A percentile compares a stretch with the other conserved stretches of the same genome.
phyloP scores from a whole-genome alignment of 2,113 vertebrate species.

The Plotosus lineatus region DNA sequence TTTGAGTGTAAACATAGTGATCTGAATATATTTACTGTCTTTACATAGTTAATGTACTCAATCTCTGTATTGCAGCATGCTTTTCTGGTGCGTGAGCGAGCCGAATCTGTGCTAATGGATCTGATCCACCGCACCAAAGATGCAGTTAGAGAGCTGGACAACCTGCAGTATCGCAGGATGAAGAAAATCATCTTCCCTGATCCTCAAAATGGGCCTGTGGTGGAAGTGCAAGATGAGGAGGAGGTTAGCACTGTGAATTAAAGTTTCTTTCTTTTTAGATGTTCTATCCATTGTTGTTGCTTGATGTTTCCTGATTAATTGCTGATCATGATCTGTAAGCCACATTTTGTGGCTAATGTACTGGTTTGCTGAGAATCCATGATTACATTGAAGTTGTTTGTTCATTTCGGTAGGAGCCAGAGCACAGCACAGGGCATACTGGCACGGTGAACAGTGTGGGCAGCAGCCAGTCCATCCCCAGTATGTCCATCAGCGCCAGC shows the following conservation, averaged over 20 bases:
- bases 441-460: constrained; percentile 98
- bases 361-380: neutral
- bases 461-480: constrained; percentile 98
- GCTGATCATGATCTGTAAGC: neutral
- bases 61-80: constrained; percentile 78
- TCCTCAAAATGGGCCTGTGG: constrained; percentile 91
- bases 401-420: constrained; percentile 80
- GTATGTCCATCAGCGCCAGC: constrained; percentile 99
- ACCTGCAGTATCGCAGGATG: constrained; percentile 99
- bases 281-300: neutral
- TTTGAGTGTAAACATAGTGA: neutral
- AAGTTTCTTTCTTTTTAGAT: neutral
- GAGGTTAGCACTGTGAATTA: constrained; percentile 76
- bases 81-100: constrained; percentile 91
- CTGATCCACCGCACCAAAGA: constrained; percentile 98
- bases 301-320: neutral
- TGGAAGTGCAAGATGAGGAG: constrained; percentile 92
- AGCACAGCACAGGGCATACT: constrained; percentile 85
- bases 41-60: neutral
- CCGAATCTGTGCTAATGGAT: constrained; percentile 94
- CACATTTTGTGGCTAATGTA: neutral
- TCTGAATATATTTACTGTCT: neutral
- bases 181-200: constrained; percentile 99
- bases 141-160: constrained; percentile 96
- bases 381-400: neutral